A percentile compares a stretch with the other conserved stretches of the same genome.
Conservation (phyloP, 2,888 invertebrate species). For the Drosophila subsilvestris region DNA sequence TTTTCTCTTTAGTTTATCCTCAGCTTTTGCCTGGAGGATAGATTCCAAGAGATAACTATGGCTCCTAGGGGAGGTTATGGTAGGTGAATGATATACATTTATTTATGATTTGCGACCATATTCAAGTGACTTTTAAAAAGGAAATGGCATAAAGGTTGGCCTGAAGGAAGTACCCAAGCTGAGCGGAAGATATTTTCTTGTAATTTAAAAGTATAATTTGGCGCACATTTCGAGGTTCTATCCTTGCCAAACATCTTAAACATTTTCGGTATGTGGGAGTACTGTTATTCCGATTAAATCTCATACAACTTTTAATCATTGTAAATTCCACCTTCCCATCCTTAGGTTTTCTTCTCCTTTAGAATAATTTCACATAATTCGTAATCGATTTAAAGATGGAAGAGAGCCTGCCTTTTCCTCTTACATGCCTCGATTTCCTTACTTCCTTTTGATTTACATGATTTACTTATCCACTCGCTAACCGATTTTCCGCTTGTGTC, state of each 20-base stretch:
- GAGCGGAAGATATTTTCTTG: not conserved
- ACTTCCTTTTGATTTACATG: constrained; percentile 26
- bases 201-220: too few species aligned
- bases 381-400: constrained; percentile 24
- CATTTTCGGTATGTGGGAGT: not conserved
- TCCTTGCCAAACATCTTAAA: too few species aligned
- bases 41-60: constrained; percentile 2
- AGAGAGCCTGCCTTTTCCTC: not conserved
- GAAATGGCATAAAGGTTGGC: too few species aligned
- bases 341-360: constrained; percentile 4
- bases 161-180: not conserved
- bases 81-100: not conserved
- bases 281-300: too few species aligned
- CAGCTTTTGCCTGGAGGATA: not conserved
- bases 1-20: constrained; percentile 16
- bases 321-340: not conserved
- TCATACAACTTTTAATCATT: not conserved
- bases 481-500: not conserved
- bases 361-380: constrained; percentile 30
- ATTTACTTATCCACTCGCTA: constrained; percentile 21
- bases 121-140: not conserved
- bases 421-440: constrained; percentile 20
- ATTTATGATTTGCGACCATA: constrained; percentile 1
- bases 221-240: too few species aligned
- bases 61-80: not conserved